These are phyloP conservation scores for Epinephelus lanceolatus DNA, from an alignment of 2,113 vertebrate species.

Conservation along the genomic window DNA sequence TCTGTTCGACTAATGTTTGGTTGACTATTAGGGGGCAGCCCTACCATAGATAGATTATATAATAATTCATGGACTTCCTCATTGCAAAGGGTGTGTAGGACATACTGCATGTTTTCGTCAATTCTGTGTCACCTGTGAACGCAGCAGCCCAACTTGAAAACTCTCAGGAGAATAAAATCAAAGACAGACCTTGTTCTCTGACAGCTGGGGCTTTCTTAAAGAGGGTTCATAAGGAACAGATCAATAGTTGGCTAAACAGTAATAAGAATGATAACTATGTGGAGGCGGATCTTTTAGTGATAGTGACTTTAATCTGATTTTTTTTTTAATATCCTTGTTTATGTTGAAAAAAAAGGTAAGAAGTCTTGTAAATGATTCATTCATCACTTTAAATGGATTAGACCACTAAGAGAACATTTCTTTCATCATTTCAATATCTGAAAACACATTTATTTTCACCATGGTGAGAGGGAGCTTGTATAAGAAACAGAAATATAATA, in stretches of 20 bases:
- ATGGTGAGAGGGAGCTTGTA: not conserved
- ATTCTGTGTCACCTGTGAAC: not conserved
- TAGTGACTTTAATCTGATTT: not conserved
- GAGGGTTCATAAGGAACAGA: not conserved
- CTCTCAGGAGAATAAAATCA: not conserved
- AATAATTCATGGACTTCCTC: too few relatives aligned
- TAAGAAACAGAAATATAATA: not conserved
- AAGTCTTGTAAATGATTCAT: conserved; percentile 39
- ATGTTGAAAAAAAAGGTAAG: not conserved
- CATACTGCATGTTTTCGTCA: not conserved
- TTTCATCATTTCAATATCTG: conserved; percentile 11
- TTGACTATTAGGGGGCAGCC: too few relatives aligned
- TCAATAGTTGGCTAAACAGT: not conserved
- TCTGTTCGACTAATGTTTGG: too few relatives aligned
- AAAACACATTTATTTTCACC: not conserved
- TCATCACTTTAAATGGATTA: conserved; percentile 57
- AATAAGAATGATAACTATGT: not conserved
- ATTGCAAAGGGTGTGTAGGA: too few relatives aligned
- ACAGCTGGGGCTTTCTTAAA: not conserved
- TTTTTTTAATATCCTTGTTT: not conserved
- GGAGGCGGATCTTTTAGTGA: not conserved
- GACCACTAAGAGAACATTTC: not conserved
- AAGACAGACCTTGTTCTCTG: not conserved
- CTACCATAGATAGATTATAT: too few relatives aligned
- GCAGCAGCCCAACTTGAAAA: not conserved